These are phyloP conservation scores for Chymomyza procnemis DNA, from an alignment of 2,888 invertebrate species.

Conservation along the genomic window DNA sequence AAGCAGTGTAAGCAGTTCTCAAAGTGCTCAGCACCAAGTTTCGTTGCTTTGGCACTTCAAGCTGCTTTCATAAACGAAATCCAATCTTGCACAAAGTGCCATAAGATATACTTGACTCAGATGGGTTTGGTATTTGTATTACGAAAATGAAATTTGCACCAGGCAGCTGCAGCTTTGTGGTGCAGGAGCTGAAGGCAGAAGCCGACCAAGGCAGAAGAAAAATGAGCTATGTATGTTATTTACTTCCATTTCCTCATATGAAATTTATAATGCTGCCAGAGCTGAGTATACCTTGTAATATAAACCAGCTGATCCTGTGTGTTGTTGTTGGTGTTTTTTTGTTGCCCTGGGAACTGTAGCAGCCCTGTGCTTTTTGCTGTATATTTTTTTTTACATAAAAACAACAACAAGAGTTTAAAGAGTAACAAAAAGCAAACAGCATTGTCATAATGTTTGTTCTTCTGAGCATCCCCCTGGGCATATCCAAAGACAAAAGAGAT, in stretches of 20 bases:
- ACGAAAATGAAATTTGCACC: slow-evolving; percentile 11
- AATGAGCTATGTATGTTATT: neutral
- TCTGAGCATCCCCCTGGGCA: neutral
- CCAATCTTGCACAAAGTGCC: neutral
- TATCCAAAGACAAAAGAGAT: neutral
- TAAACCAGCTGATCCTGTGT: slow-evolving; percentile 44
- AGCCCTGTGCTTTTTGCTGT: slow-evolving; percentile 30
- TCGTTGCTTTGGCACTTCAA: neutral
- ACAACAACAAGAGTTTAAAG: neutral
- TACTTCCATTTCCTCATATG: neutral
- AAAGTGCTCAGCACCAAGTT: neutral
- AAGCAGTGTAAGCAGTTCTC: neutral
- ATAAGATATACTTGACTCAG: neutral
- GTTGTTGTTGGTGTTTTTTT: neutral
- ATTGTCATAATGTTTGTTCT: slow-evolving; percentile 23
- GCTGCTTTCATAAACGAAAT: neutral
- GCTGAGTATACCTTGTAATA: slow-evolving; percentile 25
- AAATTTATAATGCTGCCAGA: too few relatives aligned
- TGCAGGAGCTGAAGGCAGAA: neutral
- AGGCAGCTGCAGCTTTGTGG: slow-evolving; percentile 31
- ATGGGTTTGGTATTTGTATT: neutral
- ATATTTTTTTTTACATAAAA: neutral
- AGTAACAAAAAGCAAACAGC: neutral
- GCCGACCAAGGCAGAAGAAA: neutral
- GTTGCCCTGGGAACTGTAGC: slow-evolving; percentile 50